Conservation (phyloP, 2,113 vertebrate genomes). For the Aramus guarauna region DNA sequence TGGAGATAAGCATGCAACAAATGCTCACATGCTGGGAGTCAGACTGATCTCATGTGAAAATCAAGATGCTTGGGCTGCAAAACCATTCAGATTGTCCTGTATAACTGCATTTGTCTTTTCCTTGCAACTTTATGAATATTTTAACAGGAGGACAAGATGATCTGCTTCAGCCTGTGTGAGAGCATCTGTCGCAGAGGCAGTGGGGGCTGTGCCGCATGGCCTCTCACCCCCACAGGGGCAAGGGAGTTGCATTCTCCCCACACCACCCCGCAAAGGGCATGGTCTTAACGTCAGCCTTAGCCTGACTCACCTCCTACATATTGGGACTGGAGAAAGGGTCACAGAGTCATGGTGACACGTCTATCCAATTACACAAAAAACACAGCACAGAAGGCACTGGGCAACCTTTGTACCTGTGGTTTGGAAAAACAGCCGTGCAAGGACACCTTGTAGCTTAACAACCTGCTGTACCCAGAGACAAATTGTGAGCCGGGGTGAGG, state of each 20-base stretch:
- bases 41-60: not conserved
- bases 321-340: not conserved
- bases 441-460: not conserved
- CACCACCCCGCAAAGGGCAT: not conserved
- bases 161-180: not conserved
- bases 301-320: not conserved
- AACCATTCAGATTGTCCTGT: not conserved
- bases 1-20: not conserved
- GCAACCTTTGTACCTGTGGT: not conserved
- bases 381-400: not conserved
- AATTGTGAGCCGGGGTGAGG: not conserved
- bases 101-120: not conserved
- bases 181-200: not conserved
- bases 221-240: rapidly evolving
- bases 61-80: not conserved
- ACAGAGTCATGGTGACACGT: rapidly evolving
- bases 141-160: not conserved
- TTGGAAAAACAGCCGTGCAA: not conserved
- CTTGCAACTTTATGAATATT: not conserved
- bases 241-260: not conserved
- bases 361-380: not conserved
- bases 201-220: not conserved
- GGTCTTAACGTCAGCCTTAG: not conserved
- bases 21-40: rapidly evolving
- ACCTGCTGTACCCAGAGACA: not conserved